Evolutionary conservation across 1,140 invertebrate species (phyloP).

Genomic region (Caenorhabditis brenneri): DNA sequence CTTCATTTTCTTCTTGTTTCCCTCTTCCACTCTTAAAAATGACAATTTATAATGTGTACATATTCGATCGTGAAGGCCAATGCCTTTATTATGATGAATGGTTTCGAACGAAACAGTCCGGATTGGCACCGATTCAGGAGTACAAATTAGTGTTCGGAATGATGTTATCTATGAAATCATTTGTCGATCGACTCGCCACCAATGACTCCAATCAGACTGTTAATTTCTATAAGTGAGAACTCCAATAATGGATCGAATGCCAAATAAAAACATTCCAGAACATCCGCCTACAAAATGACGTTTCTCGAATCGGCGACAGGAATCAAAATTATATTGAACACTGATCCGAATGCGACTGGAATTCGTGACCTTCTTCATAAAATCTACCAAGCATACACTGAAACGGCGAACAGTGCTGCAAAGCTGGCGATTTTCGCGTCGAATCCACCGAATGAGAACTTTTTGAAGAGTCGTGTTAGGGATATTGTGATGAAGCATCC

Average conservation of each 20-base stretch:
- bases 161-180: slow-evolving; percentile 95
- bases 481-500: slow-evolving; percentile 30
- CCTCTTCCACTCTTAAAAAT: slow-evolving; percentile 73
- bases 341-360: slow-evolving; percentile 83
- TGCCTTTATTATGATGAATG: slow-evolving; percentile 93
- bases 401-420: slow-evolving; percentile 1
- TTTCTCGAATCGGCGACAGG: slow-evolving; percentile 93
- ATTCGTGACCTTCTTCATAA: slow-evolving; percentile 74
- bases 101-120: slow-evolving; percentile 89
- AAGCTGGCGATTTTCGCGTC: not conserved
- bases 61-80: slow-evolving; percentile 88
- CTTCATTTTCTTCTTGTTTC: not conserved
- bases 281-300: slow-evolving; percentile 76
- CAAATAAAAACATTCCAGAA: no score
- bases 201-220: slow-evolving; percentile 75
- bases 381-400: slow-evolving; percentile 72
- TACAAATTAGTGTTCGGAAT: slow-evolving; percentile 97
- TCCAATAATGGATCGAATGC: no score
- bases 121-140: slow-evolving; percentile 86
- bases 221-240: slow-evolving; percentile 63
- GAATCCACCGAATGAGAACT: slow-evolving; percentile 26
- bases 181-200: slow-evolving; percentile 91
- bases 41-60: slow-evolving; percentile 94
- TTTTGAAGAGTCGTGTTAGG: not conserved
- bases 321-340: slow-evolving; percentile 92